phyloP scores from a whole-genome alignment of 2,113 vertebrate species.

The Apteryx owenii region DNA sequence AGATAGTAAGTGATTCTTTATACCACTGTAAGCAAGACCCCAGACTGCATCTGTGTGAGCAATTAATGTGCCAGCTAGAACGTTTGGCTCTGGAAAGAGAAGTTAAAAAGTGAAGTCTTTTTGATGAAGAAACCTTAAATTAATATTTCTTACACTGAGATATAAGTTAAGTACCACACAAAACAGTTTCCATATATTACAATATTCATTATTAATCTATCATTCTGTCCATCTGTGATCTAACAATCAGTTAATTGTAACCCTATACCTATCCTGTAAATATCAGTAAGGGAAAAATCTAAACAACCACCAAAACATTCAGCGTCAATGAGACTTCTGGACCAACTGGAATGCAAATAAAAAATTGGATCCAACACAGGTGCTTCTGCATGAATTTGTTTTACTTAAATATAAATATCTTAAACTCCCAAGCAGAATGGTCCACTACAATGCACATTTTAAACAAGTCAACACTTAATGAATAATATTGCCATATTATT shows the following conservation, averaged over 20 bases:
- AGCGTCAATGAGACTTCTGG: neutral
- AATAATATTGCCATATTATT: neutral
- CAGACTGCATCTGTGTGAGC: slow-evolving; percentile 95
- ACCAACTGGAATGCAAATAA: neutral
- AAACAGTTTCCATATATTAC: neutral
- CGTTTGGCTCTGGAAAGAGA: slow-evolving; percentile 87
- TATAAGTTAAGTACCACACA: neutral
- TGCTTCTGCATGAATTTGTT: neutral
- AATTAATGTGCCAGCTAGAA: slow-evolving; percentile 91
- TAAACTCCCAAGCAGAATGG: neutral
- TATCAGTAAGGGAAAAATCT: neutral
- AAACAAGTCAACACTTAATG: neutral
- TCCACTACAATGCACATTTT: neutral
- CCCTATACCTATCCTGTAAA: neutral
- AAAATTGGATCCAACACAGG: neutral
- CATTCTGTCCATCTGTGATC: neutral
- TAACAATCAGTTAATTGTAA: neutral
- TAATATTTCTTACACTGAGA: neutral
- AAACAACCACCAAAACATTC: neutral
- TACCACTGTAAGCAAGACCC: slow-evolving; percentile 93
- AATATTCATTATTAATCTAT: neutral
- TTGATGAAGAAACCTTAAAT: neutral
- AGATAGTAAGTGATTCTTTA: slow-evolving; percentile 95
- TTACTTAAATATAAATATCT: neutral
- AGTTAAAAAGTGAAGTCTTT: neutral